Conservation (phyloP, 2,113 vertebrate genomes). For the Mus musculus region GRCm39 chr8:102290001-102290500, state of each 20-base stretch:
- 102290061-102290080: not conserved
- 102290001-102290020: not conserved
- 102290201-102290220: not conserved
- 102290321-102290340: not conserved
- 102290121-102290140: not conserved
- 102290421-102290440: slow-evolving; percentile 13
- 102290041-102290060: not conserved
- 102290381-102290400: not conserved
- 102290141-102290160: not conserved
- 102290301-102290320: slow-evolving; percentile 30
- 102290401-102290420: slow-evolving; percentile 32
- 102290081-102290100: not conserved
- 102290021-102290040: not conserved
- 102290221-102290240: slow-evolving; percentile 33
- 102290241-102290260: slow-evolving; percentile 44
- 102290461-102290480: not conserved
- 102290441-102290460: not conserved
- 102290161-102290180: not conserved
- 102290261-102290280: slow-evolving; percentile 41
- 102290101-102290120: not conserved
- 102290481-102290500: not conserved
- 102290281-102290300: slow-evolving; percentile 28
- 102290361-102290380: slow-evolving; percentile 20
- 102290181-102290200: not conserved
- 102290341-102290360: slow-evolving; percentile 32